Conservation (phyloP, 2,797 vertebrate genomes). For the Sebastes paucispinis region DNA sequence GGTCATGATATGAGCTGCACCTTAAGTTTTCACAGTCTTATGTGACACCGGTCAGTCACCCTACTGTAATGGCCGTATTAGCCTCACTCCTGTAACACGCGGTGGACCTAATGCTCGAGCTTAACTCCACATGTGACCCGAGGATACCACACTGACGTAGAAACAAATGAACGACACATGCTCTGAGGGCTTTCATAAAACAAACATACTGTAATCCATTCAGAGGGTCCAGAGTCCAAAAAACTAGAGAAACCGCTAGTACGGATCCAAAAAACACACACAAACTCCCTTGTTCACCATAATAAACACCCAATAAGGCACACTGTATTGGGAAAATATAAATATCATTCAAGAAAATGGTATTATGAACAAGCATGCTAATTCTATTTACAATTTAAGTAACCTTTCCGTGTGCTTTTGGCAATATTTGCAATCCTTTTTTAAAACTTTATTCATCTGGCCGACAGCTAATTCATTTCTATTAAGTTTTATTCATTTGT, state of each 20-base stretch:
- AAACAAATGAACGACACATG: constrained; percentile 22
- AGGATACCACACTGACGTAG: constrained; percentile 2
- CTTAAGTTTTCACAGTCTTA: background rate
- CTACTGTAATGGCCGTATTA: background rate
- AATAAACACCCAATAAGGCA: background rate
- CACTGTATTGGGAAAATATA: background rate
- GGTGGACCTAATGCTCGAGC: constrained; percentile 6
- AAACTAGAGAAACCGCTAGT: background rate
- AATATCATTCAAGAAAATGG: background rate
- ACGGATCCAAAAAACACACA: background rate
- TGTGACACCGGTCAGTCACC: background rate
- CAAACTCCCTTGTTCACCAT: background rate
- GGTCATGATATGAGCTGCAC: background rate
- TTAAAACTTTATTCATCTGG: background rate
- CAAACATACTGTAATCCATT: constrained; percentile 44
- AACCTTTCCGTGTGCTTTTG: background rate
- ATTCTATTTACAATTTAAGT: background rate
- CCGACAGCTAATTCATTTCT: background rate
- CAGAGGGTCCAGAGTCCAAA: constrained; percentile 45
- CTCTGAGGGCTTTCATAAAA: constrained; percentile 10
- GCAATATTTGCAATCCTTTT: background rate
- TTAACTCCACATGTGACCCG: constrained; percentile 57
- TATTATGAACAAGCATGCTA: background rate
- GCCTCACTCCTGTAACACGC: background rate
- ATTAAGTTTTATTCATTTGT: background rate